phyloP scores from a whole-genome alignment of 2,888 invertebrate genomes.

The Tetheella fluctuosa region DNA sequence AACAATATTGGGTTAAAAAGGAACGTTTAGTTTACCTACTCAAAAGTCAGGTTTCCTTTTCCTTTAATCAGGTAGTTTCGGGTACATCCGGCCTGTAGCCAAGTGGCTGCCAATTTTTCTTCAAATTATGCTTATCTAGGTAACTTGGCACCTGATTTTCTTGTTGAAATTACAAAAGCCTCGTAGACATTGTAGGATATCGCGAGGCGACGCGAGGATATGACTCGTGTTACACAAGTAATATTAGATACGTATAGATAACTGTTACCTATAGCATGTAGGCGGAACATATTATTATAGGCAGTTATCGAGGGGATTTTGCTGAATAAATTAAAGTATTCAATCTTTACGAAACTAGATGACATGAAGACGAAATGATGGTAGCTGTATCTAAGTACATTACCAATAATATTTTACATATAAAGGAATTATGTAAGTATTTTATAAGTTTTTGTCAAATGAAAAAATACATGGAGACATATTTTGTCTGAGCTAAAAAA shows the following conservation, averaged over 20 bases:
- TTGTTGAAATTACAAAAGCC: not conserved
- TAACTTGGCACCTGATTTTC: constrained; percentile 4
- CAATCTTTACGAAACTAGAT: not conserved
- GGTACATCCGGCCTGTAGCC: not conserved
- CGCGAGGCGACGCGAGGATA: not conserved
- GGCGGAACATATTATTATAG: not conserved
- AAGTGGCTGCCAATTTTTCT: not conserved
- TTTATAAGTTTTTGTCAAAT: too few species aligned
- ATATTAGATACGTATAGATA: not conserved
- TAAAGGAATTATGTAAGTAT: too few species aligned
- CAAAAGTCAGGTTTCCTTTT: not conserved
- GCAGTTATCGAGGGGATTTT: not conserved
- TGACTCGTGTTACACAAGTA: not conserved
- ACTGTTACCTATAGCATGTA: not conserved
- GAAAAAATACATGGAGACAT: too few species aligned
- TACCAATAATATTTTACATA: too few species aligned
- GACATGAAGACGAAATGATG: too few species aligned
- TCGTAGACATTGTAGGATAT: not conserved
- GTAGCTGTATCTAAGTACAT: too few species aligned
- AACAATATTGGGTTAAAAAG: too few species aligned
- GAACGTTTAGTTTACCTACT: too few species aligned
- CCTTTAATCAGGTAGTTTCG: not conserved
- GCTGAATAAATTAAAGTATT: not conserved
- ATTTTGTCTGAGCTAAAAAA: not conserved
- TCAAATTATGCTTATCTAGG: constrained; percentile 1